Base-by-base conservation (phyloP, 1,140 invertebrate species). In the Panagrolaimus sp. region DNA sequence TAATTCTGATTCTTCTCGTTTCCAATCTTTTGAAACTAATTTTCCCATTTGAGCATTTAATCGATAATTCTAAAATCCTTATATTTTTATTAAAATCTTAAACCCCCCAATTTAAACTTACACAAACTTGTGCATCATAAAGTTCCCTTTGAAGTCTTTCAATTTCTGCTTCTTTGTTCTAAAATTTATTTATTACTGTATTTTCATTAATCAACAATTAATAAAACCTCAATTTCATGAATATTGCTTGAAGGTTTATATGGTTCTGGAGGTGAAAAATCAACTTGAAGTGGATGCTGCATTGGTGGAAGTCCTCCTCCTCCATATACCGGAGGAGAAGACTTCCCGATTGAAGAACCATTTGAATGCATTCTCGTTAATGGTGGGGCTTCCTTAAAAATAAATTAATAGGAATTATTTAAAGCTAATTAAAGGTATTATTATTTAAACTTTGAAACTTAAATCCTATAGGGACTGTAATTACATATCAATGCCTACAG, bases 41-140 rank as follows among this genome's bases (percentile, higher is more conserved):
- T 58, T 58, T 58, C 52, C 52, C 52, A 58, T 58, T 21, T 58
- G 52, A 58, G 21, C 28, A 28, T 58, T 58, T 21, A 58, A 28
- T 14, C 52, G 52, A 28, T 58, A 58, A 28, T 58, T 58, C 52
- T 58, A 21, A 21, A 58, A 58, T n/a, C 52, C 2, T 26, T 38
- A 38, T 2, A 38, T 4, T 38, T 38, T 38, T 38, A 4, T 38
- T 4, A 38, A 38, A 38, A n/a, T n/a, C n/a, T n/a, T n/a, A n/a
- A n/a, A n/a, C n/a, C n/a, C n/a, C n/a, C n/a, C n/a, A n/a, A n/a
- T n/a, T 26, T 12, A 58, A 58, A 21, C 52, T 26, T 58, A 58
- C 52, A 58, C 52, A 58, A 58, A 58, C 52, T 58, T 58, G 52
- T 28, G 52, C 52, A 58, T 58, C 52, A 14, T 58, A 58, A 26